A percentile compares a stretch with the other conserved stretches of the same genome.
Conservation (phyloP, 2,113 vertebrate genomes). For the Lepisosteus osseus region DNA sequence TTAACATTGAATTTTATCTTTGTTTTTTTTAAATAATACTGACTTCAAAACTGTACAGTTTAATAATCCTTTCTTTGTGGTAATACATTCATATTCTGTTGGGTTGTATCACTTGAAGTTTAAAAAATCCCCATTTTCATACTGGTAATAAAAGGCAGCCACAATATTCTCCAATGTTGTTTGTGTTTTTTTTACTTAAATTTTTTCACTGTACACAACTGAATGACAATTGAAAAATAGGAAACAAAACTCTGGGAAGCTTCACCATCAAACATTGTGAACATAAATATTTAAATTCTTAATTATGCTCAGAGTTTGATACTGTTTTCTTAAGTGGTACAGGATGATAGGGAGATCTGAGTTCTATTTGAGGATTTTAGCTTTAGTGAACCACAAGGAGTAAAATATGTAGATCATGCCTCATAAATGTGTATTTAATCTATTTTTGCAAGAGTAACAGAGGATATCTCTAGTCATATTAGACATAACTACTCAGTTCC, state of each 20-base stretch:
- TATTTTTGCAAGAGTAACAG: background rate
- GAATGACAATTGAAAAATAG: conserved; percentile 50
- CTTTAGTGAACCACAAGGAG: conserved; percentile 26
- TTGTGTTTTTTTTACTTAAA: too few species aligned
- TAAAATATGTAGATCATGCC: conserved; percentile 29
- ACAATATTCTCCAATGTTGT: too few species aligned
- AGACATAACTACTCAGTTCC: too few species aligned
- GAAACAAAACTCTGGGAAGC: conserved; percentile 47
- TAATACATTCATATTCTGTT: too few species aligned
- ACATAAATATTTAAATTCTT: conserved; percentile 67
- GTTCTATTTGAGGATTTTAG: conserved; percentile 47
- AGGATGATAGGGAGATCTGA: conserved; percentile 55
- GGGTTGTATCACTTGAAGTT: too few species aligned
- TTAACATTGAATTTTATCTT: too few species aligned
- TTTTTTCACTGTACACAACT: conserved; percentile 1
- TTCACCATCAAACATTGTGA: conserved; percentile 62
- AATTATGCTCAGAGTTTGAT: conserved; percentile 59
- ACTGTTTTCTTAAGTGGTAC: conserved; percentile 62
- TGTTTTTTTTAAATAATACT: too few species aligned
- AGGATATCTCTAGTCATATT: conserved; percentile 16
- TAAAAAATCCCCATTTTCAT: too few species aligned
- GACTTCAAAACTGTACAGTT: too few species aligned
- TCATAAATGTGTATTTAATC: too few species aligned
- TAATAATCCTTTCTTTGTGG: too few species aligned
- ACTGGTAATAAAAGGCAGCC: too few species aligned